These are phyloP conservation scores for Anhinga rufa DNA, from an alignment of 2,113 vertebrate genomes.

Conservation along the genomic window DNA sequence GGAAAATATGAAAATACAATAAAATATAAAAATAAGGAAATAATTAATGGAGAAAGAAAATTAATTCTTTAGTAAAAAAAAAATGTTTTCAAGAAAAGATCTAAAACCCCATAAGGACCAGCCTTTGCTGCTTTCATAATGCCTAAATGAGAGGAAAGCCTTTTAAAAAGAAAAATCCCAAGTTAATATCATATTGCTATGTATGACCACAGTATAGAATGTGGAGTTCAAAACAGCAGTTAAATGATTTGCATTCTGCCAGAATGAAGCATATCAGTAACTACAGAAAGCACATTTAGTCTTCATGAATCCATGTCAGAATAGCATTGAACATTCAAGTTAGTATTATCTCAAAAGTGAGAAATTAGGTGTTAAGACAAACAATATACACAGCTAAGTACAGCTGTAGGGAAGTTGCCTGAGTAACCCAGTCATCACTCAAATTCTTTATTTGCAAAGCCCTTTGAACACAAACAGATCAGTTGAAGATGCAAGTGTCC, in stretches of 20 bases:
- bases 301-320: not conserved
- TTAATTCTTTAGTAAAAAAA: not conserved
- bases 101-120: not conserved
- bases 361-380: constrained; percentile 18
- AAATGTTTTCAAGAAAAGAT: not conserved
- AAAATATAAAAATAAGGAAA: not conserved
- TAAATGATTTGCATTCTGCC: constrained; percentile 6
- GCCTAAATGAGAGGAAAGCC: not conserved
- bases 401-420: not conserved
- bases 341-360: constrained; percentile 40
- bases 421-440: not conserved
- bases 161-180: not conserved
- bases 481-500: not conserved
- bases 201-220: not conserved
- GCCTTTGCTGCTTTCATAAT: not conserved
- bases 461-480: not conserved
- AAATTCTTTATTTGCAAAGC: not conserved
- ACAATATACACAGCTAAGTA: not conserved
- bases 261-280: not conserved
- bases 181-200: not conserved
- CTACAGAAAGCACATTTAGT: not conserved
- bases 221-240: not conserved
- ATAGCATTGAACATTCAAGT: not conserved
- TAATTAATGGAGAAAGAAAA: not conserved
- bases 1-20: not conserved